Conservation (phyloP, 1,140 invertebrate species). For the Heliconius congener region DNA sequence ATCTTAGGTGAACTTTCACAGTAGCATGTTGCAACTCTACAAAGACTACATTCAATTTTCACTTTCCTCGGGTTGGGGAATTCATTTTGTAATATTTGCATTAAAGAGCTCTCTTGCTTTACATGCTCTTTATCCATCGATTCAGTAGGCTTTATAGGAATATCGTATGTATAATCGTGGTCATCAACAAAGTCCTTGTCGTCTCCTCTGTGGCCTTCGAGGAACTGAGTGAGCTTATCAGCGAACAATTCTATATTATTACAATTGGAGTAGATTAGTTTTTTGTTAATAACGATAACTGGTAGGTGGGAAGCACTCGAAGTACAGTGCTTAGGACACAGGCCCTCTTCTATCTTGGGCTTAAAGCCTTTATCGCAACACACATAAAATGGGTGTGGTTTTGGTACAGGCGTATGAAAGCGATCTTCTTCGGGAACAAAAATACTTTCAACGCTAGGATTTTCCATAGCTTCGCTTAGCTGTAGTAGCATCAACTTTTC, state of each 20-base stretch:
- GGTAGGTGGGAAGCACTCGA: conserved; percentile 63
- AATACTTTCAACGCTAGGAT: conserved; percentile 57
- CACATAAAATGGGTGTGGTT: conserved; percentile 63
- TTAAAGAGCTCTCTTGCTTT: conserved; percentile 63
- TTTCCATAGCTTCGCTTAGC: conserved; percentile 54
- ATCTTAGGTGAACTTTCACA: conserved; percentile 39
- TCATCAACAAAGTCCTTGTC: conserved; percentile 58
- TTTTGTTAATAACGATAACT: conserved; percentile 66
- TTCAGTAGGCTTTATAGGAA: conserved; percentile 54
- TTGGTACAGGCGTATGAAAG: conserved; percentile 50
- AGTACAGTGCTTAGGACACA: conserved; percentile 62
- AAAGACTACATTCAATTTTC: conserved; percentile 47
- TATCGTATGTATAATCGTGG: conserved; percentile 54
- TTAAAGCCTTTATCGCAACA: conserved; percentile 64
- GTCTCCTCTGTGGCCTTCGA: conserved; percentile 47
- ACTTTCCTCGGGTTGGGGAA: conserved; percentile 53
- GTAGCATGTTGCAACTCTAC: conserved; percentile 58
- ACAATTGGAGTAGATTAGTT: conserved; percentile 64
- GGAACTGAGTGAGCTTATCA: conserved; percentile 57
- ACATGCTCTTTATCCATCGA: conserved; percentile 51
- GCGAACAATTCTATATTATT: conserved; percentile 60
- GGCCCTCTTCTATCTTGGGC: conserved; percentile 49
- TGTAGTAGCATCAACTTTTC: conserved; percentile 73
- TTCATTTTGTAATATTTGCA: conserved; percentile 68
- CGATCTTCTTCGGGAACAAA: conserved; percentile 51